These are phyloP conservation scores for Spilarctia lutea DNA, from an alignment of 2,888 invertebrate genomes.

Conservation along the genomic window DNA sequence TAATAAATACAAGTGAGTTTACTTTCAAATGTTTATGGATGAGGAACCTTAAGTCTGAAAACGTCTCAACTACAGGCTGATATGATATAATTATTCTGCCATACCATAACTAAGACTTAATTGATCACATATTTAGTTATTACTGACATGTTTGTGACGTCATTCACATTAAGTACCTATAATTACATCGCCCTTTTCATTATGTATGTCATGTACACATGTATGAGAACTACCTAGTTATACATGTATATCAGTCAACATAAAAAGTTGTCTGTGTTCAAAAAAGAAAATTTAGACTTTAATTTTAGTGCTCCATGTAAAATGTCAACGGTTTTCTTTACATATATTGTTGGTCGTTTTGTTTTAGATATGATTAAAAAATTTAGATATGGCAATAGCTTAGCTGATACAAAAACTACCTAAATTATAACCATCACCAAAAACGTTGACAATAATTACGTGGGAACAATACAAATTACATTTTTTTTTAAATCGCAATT, in stretches of 20 bases:
- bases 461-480: neutral
- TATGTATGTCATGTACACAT: neutral
- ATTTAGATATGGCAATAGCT: neutral
- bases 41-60: too few relatives aligned
- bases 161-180: neutral
- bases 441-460: neutral
- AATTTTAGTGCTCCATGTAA: neutral
- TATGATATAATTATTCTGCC: neutral
- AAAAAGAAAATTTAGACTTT: neutral
- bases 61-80: neutral
- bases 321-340: neutral
- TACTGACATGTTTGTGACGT: neutral
- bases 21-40: too few relatives aligned
- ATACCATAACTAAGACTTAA: neutral
- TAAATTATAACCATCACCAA: neutral
- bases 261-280: neutral
- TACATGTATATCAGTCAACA: neutral
- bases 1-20: too few relatives aligned
- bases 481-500: too few relatives aligned
- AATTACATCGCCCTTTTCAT: neutral
- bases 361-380: neutral
- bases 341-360: neutral
- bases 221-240: neutral
- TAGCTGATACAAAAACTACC: neutral
- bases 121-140: neutral